These are phyloP conservation scores for Denticeps clupeoides DNA, from an alignment of 2,797 vertebrate genomes.

Conservation along the genomic window DNA sequence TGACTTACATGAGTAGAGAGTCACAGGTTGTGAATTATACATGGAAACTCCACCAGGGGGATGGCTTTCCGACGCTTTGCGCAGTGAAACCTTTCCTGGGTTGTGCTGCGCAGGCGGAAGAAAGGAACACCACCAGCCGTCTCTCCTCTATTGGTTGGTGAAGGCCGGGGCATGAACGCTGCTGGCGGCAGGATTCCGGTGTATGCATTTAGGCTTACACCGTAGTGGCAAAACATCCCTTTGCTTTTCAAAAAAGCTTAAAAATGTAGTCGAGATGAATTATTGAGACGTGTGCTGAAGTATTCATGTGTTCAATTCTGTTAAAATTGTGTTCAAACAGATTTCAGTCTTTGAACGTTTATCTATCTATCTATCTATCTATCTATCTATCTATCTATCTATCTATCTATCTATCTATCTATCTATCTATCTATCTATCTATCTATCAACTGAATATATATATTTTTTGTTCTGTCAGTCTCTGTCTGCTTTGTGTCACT, in stretches of 20 bases:
- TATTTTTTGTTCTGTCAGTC: conserved; percentile 1
- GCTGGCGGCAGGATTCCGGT: no score
- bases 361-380: neutral
- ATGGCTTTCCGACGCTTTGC: conserved; percentile 11
- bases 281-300: neutral
- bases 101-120: conserved; percentile 15
- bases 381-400: conserved; percentile 7
- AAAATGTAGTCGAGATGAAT: neutral
- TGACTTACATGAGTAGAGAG: neutral
- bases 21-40: conserved; percentile 23
- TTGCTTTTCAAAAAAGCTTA: neutral
- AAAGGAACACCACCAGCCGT: conserved; percentile 9
- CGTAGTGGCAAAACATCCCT: neutral
- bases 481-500: conserved; percentile 14
- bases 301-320: neutral
- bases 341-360: conserved; percentile 13
- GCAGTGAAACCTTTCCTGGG: conserved; percentile 23
- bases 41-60: conserved; percentile 18
- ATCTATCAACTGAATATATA: neutral
- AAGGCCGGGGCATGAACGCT: no score
- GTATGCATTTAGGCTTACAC: no score
- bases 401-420: neutral
- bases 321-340: conserved; percentile 13
- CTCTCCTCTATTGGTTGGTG: no score
- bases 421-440: conserved; percentile 8